phyloP scores from a whole-genome alignment of 2,888 invertebrate genomes.

The Conus canariensis region DNA sequence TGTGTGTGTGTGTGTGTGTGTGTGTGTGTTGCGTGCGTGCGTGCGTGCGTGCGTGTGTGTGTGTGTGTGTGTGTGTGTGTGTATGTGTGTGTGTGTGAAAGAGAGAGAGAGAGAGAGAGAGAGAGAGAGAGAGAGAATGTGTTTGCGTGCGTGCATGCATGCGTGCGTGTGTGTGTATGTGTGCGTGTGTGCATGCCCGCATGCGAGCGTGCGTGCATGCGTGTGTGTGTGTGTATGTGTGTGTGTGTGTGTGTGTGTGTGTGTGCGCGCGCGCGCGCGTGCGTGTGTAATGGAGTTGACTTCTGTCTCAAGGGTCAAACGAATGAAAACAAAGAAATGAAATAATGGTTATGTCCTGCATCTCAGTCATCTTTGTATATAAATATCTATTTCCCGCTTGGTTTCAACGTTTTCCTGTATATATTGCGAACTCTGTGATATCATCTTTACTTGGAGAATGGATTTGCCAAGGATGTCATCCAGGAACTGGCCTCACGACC shows the following conservation, averaged over 20 bases:
- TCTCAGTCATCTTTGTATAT: background rate
- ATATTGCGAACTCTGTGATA: constrained; percentile 41
- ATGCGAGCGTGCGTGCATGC: too few species aligned
- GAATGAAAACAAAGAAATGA: background rate
- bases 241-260: too few species aligned
- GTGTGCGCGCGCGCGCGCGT: too few species aligned
- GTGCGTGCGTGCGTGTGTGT: constrained; percentile 33
- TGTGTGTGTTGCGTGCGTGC: constrained; percentile 27
- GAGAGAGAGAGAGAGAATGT: background rate
- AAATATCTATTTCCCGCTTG: background rate
- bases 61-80: constrained; percentile 33
- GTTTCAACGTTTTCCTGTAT: constrained; percentile 26
- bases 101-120: background rate
- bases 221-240: too few species aligned
- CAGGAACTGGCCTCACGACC: background rate
- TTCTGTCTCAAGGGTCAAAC: background rate
- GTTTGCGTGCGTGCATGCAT: constrained; percentile 3
- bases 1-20: too few species aligned
- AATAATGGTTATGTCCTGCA: background rate
- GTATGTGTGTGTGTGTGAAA: constrained; percentile 23
- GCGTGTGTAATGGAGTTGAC: too few species aligned
- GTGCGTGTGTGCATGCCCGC: too few species aligned
- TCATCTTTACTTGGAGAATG: background rate
- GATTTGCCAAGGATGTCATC: background rate
- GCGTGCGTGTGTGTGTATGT: background rate